phyloP scores from a whole-genome alignment of 2,797 vertebrate species.

The Anomalospiza imberbis region DNA sequence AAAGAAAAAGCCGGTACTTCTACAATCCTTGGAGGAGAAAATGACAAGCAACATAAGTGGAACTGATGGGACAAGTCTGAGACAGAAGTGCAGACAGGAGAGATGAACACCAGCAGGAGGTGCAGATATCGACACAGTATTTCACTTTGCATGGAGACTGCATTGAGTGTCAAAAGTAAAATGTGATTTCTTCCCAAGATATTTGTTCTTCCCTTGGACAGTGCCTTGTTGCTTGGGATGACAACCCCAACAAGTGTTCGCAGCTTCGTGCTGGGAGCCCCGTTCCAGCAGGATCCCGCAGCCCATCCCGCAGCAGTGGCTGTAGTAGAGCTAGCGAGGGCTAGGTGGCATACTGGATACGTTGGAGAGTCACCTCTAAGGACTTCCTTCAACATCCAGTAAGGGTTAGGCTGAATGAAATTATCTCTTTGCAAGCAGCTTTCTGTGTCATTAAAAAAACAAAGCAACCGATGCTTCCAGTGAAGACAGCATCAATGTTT shows the following conservation, averaged over 20 bases:
- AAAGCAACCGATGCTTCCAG: slow-evolving; percentile 51
- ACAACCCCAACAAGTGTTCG: not conserved
- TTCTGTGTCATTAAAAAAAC: slow-evolving; percentile 62
- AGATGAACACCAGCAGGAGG: not conserved
- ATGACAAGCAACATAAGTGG: not conserved
- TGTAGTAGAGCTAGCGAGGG: slow-evolving; percentile 66
- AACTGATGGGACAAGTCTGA: not conserved
- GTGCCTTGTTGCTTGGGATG: not conserved
- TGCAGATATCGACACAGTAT: not conserved
- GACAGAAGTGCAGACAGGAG: not conserved
- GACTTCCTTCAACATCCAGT: slow-evolving; percentile 37
- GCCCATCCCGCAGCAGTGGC: not conserved
- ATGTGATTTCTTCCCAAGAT: not conserved
- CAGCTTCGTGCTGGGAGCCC: not conserved
- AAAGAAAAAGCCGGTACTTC: not conserved
- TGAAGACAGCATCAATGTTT: slow-evolving; percentile 67
- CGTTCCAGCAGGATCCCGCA: not conserved
- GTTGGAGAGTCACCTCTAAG: slow-evolving; percentile 56
- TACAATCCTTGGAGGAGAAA: not conserved
- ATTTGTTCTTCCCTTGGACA: not conserved
- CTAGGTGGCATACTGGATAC: slow-evolving; percentile 80
- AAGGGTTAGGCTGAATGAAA: slow-evolving; percentile 52
- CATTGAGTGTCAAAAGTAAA: not conserved
- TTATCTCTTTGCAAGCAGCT: slow-evolving; percentile 56
- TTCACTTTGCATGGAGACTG: not conserved